These are phyloP conservation scores for Rhinatrema bivittatum DNA, from an alignment of 2,797 vertebrate genomes.

Conservation along the genomic window DNA sequence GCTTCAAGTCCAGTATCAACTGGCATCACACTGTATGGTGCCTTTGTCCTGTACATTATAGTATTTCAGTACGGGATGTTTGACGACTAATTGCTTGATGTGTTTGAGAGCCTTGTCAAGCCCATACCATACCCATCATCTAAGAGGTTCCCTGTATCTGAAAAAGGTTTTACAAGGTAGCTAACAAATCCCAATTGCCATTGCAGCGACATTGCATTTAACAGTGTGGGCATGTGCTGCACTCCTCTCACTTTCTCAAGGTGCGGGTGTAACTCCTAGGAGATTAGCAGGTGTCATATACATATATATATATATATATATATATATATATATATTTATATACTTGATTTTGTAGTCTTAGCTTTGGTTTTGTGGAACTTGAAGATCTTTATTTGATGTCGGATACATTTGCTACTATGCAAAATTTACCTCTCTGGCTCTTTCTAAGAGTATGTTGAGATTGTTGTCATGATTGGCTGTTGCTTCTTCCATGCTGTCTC, in stretches of 20 bases:
- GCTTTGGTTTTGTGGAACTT: background rate
- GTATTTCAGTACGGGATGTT: background rate
- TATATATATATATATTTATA: too few relatives aligned
- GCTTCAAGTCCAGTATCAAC: background rate
- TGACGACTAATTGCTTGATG: background rate
- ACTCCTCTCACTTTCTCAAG: background rate
- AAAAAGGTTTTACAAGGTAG: background rate
- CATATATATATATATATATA: too few relatives aligned
- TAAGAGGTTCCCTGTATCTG: background rate
- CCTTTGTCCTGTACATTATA: background rate
- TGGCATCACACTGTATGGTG: background rate
- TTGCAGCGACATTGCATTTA: background rate
- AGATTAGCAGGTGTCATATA: constrained; percentile 2
- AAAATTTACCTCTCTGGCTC: too few relatives aligned
- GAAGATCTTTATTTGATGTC: too few relatives aligned
- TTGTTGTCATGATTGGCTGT: too few relatives aligned
- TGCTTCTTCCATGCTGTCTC: too few relatives aligned
- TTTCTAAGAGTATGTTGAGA: too few relatives aligned
- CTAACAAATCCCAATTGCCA: too few relatives aligned
- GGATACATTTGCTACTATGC: too few relatives aligned
- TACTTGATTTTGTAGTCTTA: background rate
- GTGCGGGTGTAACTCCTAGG: background rate
- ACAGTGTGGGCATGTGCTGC: background rate
- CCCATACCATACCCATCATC: background rate
- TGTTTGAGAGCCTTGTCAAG: background rate